A percentile compares a stretch with the other conserved stretches of the same genome.
phyloP scores from a whole-genome alignment of 2,797 vertebrate species.

The Silurus lanzhouensis region DNA sequence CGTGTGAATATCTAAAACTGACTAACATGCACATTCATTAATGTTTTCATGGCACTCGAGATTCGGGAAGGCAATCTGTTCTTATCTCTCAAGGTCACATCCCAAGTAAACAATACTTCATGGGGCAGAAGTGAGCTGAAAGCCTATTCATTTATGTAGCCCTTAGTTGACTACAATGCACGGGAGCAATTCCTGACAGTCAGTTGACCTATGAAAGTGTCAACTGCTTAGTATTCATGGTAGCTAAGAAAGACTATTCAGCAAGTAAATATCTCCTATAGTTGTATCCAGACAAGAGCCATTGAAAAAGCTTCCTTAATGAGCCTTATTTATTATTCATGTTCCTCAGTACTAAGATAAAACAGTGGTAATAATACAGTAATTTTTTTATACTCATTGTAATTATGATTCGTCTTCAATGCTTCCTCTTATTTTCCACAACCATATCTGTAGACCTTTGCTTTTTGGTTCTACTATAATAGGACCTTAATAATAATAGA shows the following conservation, averaged over 20 bases:
- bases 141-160: not conserved
- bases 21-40: slow-evolving; percentile 24
- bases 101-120: slow-evolving; percentile 8
- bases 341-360: not conserved
- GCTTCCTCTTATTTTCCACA: not conserved
- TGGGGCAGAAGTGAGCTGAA: not conserved
- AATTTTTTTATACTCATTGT: not conserved
- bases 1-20: not conserved
- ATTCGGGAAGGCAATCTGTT: not conserved
- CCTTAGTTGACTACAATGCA: not conserved
- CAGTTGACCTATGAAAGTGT: not conserved
- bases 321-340: not conserved
- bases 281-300: not conserved
- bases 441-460: no score
- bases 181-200: not conserved
- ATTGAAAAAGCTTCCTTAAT: not conserved
- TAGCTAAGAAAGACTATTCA: not conserved
- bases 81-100: slow-evolving; percentile 21
- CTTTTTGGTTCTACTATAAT: not conserved
- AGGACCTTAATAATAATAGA: not conserved
- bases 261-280: not conserved
- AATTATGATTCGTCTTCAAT: not conserved
- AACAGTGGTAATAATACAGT: not conserved
- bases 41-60: slow-evolving; percentile 14
- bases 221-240: not conserved